phyloP scores from a whole-genome alignment of 2,113 vertebrate species.

The Coryphaenoides rupestris region DNA sequence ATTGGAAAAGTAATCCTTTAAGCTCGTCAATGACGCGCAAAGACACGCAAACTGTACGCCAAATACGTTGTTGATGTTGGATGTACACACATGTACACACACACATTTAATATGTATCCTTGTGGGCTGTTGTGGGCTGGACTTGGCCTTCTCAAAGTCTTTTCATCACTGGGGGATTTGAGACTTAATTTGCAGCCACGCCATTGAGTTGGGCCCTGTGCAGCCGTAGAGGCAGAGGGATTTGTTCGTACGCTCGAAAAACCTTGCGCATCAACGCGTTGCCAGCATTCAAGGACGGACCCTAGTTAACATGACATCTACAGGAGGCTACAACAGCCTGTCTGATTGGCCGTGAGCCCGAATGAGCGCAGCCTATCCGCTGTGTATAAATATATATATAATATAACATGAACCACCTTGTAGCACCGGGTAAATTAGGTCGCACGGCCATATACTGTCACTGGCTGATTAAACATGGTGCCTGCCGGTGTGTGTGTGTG shows the following conservation, averaged over 20 bases:
- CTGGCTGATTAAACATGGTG: background rate
- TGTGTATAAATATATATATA: conserved; percentile 22
- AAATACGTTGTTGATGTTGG: no score
- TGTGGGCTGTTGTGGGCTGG: background rate
- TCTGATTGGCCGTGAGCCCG: conserved; percentile 29
- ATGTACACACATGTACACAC: background rate
- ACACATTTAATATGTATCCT: background rate
- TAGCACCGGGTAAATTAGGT: conserved; percentile 26
- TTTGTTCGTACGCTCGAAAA: background rate
- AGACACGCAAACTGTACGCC: no score
- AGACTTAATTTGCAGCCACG: no score
- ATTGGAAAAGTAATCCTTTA: no score
- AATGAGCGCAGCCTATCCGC: conserved; percentile 10
- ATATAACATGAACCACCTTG: conserved; percentile 37
- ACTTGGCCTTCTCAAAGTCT: no score
- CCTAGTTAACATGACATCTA: conserved; percentile 22
- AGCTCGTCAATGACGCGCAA: no score
- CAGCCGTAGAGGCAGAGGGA: background rate
- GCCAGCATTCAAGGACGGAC: conserved; percentile 49
- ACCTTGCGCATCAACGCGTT: background rate
- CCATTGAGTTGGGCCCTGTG: background rate
- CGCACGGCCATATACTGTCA: conserved; percentile 22
- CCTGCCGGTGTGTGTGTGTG: background rate
- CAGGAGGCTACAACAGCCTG: conserved; percentile 23
- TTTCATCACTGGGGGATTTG: no score